These are phyloP conservation scores for Rhincodon typus DNA, from an alignment of 2,797 vertebrate genomes.

Conservation along the genomic window DNA sequence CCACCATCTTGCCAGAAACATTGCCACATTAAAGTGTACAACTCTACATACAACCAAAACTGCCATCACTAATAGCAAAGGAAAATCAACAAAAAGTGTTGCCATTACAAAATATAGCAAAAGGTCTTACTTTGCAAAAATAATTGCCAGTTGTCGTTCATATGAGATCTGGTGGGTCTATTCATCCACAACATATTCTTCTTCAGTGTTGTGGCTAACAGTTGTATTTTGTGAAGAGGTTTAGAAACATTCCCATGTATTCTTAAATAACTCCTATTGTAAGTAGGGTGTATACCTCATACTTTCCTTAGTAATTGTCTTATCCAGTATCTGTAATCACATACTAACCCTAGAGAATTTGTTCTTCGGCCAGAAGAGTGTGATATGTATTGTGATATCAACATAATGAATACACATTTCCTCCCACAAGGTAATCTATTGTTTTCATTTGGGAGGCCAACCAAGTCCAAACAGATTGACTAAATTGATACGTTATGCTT, in stretches of 20 bases:
- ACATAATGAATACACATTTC: background rate
- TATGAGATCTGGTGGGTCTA: background rate
- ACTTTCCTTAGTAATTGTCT: background rate
- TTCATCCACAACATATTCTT: background rate
- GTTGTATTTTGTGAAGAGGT: background rate
- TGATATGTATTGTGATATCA: conserved; percentile 9
- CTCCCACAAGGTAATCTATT: background rate
- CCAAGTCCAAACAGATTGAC: background rate
- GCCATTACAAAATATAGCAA: background rate
- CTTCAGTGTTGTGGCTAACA: background rate
- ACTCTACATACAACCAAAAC: background rate
- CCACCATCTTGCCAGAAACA: too few species aligned
- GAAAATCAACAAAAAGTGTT: background rate
- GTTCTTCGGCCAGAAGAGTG: background rate
- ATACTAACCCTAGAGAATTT: background rate
- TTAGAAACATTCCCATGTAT: conserved; percentile 10
- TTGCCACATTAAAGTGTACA: too few species aligned
- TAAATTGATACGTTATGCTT: background rate
- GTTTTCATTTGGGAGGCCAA: background rate
- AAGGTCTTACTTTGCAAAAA: background rate
- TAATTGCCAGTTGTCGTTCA: background rate
- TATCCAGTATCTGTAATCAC: background rate
- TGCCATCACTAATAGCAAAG: background rate
- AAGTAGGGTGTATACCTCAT: background rate
- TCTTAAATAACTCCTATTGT: conserved; percentile 7